Evolutionary conservation across 1,140 invertebrate species (phyloP).

Genomic region (Zaprionus inermis): DNA sequence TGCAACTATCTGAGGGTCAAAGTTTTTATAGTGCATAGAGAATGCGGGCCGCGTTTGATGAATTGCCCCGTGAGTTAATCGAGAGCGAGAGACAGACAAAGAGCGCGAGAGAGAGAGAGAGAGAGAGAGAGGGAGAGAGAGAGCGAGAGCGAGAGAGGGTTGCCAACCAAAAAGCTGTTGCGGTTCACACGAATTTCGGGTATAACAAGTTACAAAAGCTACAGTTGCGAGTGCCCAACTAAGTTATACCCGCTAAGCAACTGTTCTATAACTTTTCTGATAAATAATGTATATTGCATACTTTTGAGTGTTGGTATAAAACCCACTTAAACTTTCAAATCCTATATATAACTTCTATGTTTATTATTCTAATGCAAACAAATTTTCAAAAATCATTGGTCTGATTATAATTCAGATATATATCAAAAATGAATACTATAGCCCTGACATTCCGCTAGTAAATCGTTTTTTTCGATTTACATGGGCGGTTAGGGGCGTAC

Average conservation of each 20-base stretch:
- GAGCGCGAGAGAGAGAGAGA: background rate
- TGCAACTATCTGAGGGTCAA: constrained; percentile 63
- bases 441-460: background rate
- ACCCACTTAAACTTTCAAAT: no score
- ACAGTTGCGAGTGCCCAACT: no score
- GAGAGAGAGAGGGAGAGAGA: constrained; percentile 3
- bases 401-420: background rate
- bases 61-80: constrained; percentile 71
- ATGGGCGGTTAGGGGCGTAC: no score
- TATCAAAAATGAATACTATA: background rate
- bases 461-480: background rate
- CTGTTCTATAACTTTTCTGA: no score
- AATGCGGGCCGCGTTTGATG: constrained; percentile 78
- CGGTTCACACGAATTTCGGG: constrained; percentile 58
- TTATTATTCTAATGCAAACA: fast-evolving
- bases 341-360: background rate
- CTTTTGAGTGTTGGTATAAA: no score
- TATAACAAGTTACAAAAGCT: background rate
- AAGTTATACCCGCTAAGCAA: no score
- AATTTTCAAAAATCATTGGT: background rate
- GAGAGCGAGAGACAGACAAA: constrained; percentile 5
- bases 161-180: constrained; percentile 54
- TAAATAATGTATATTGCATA: no score
- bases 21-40: constrained; percentile 79
- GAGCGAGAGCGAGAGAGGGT: no score